Evolutionary conservation across 1,140 invertebrate species (phyloP).

Genomic region (Sitobion miscanthi): DNA sequence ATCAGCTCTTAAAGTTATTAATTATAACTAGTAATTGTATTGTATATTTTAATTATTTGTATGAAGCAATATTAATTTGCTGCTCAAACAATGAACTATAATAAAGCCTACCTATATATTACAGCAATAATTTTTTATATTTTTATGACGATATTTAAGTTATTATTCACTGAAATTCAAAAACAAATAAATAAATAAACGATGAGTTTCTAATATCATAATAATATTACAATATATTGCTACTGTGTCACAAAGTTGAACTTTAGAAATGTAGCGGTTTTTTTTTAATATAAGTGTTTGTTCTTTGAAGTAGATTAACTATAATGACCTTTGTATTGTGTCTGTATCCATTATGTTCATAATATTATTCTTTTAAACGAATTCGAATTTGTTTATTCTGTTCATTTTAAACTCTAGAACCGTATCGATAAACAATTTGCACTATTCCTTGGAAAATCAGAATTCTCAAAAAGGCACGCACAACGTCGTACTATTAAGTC

Average conservation of each 20-base stretch:
- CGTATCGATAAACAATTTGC: background rate
- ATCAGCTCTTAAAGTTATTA: background rate
- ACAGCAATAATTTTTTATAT: background rate
- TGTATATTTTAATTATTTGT: background rate
- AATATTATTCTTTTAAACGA: background rate
- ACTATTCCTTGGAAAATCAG: background rate
- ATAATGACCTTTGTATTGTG: background rate
- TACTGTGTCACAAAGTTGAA: background rate
- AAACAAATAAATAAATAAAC: background rate
- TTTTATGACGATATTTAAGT: background rate
- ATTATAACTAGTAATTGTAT: background rate
- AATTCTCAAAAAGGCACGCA: background rate
- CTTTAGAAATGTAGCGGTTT: background rate
- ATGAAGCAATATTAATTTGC: background rate
- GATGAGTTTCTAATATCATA: background rate
- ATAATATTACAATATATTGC: background rate
- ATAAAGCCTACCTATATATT: background rate
- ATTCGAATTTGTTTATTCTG: background rate
- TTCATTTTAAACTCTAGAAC: background rate
- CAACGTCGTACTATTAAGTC: background rate
- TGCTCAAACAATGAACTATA: background rate
- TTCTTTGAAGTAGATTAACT: background rate
- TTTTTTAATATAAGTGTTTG: background rate
- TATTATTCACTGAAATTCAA: no score
- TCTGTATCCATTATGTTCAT: background rate